phyloP scores from a whole-genome alignment of 2,888 invertebrate genomes.

The Temnothorax rugatulus region DNA sequence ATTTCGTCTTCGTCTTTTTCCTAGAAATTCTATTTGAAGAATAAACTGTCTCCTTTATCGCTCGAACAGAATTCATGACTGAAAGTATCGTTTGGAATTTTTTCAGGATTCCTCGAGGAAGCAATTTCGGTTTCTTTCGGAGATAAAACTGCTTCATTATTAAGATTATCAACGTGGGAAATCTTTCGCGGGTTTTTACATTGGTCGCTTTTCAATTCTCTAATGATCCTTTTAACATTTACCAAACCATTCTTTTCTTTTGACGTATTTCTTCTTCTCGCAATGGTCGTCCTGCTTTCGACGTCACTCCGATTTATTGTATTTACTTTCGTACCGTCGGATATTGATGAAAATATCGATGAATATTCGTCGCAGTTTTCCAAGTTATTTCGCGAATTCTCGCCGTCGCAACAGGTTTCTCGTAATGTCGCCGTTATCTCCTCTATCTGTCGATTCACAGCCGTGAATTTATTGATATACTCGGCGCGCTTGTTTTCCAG shows the following conservation, averaged over 20 bases:
- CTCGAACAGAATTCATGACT: neutral
- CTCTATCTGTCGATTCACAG: conserved; percentile 40
- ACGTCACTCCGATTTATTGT: neutral
- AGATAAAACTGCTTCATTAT: neutral
- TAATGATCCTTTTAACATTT: neutral
- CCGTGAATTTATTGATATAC: conserved; percentile 38
- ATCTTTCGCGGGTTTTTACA: neutral
- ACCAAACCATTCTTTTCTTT: neutral
- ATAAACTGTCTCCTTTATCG: neutral
- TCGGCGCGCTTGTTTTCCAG: conserved; percentile 27
- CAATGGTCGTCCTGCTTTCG: neutral
- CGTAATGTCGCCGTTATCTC: conserved; percentile 42
- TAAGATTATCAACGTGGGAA: neutral
- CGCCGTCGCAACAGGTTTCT: conserved; percentile 28
- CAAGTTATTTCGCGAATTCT: neutral
- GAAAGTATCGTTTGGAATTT: neutral
- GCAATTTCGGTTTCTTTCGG: neutral
- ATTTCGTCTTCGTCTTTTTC: neutral
- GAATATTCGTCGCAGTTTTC: neutral
- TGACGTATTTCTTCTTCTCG: neutral
- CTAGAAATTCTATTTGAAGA: neutral
- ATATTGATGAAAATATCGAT: neutral
- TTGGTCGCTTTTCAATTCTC: neutral
- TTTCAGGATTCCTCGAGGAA: neutral
- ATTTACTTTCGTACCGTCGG: neutral